A percentile compares a stretch with the other conserved stretches of the same genome.
Conservation (phyloP, 1,140 invertebrate species). For the Nasonia giraulti region DNA sequence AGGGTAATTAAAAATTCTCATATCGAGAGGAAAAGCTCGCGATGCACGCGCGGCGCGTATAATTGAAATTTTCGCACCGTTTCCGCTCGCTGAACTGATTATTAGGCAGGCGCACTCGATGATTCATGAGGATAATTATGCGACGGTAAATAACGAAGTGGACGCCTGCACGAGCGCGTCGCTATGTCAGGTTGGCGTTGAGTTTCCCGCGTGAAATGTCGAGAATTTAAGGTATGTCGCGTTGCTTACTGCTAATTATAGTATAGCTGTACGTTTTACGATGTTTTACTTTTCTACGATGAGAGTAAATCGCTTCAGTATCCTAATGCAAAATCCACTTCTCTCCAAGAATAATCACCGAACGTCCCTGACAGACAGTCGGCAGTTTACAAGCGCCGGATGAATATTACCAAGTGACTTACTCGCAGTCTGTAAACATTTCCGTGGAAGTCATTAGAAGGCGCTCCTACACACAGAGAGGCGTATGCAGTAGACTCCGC, state of each 20-base stretch:
- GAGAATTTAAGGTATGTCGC: no score
- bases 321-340: no score
- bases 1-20: no score
- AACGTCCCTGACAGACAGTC: no score
- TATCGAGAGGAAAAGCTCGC: no score
- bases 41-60: background rate
- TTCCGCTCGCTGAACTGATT: constrained; percentile 1
- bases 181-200: no score
- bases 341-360: background rate
- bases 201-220: no score
- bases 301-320: background rate
- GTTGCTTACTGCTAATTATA: no score
- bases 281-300: no score
- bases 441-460: background rate
- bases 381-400: background rate
- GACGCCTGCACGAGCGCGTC: no score
- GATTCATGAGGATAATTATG: background rate
- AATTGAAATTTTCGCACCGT: constrained; percentile 7
- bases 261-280: no score
- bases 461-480: background rate
- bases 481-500: background rate
- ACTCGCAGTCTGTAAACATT: constrained; percentile 3
- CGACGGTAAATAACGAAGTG: no score
- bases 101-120: background rate
- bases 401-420: background rate